Conservation (phyloP, 1,140 invertebrate genomes). For the Diorhabda sublineata region DNA sequence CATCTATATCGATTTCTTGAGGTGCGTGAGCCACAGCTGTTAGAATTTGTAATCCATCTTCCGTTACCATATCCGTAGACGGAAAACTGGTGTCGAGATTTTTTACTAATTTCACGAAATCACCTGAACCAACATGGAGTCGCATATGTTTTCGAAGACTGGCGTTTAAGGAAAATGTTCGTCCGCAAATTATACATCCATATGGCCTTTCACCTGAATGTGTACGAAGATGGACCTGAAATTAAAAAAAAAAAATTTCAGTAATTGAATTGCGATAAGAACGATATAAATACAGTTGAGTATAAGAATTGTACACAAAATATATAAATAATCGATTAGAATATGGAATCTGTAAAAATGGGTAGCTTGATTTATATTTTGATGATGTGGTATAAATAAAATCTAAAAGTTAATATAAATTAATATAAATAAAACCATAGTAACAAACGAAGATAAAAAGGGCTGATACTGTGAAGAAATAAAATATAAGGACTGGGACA, state of each 20-base stretch:
- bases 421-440: too few species aligned
- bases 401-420: too few species aligned
- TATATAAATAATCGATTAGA: too few species aligned
- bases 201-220: slow-evolving; percentile 69
- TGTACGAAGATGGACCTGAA: slow-evolving; percentile 53
- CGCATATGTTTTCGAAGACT: slow-evolving; percentile 59
- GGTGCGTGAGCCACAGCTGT: not conserved
- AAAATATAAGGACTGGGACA: too few species aligned
- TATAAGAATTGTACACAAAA: too few species aligned
- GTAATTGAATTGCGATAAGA: too few species aligned
- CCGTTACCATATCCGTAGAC: not conserved
- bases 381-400: too few species aligned
- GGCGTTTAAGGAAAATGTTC: slow-evolving; percentile 65
- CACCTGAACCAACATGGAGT: slow-evolving; percentile 51
- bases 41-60: not conserved
- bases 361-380: too few species aligned
- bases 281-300: too few species aligned
- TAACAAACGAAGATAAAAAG: too few species aligned
- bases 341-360: too few species aligned
- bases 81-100: not conserved
- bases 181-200: slow-evolving; percentile 59
- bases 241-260: not conserved
- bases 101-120: not conserved
- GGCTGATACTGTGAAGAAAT: too few species aligned
- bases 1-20: not conserved